These are phyloP conservation scores for Aphodius granarius DNA, from an alignment of 2,888 invertebrate genomes.

Conservation along the genomic window DNA sequence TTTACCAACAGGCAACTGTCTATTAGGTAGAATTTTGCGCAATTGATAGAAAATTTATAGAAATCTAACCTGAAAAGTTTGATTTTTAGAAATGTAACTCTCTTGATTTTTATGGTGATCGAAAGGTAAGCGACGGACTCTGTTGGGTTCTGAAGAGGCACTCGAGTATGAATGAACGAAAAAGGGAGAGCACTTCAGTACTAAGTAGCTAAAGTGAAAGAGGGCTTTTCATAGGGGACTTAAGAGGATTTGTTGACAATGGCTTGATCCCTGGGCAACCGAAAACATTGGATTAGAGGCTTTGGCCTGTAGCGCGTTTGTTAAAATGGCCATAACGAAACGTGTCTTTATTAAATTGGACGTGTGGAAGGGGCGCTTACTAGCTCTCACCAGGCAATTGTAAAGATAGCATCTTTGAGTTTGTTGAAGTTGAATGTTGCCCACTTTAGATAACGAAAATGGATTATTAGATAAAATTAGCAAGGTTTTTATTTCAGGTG, in stretches of 20 bases:
- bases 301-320: not conserved
- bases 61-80: not conserved
- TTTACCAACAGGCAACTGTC: not conserved
- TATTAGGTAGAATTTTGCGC: not conserved
- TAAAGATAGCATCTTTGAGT: not conserved
- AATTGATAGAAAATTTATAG: not conserved
- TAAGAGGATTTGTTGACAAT: slow-evolving; percentile 32
- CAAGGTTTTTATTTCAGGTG: not conserved
- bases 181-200: slow-evolving; percentile 25
- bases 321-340: not conserved
- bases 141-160: not conserved
- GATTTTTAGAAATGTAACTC: no score
- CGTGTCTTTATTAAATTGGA: not conserved
- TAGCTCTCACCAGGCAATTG: not conserved
- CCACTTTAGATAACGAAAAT: not conserved
- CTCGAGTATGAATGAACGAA: slow-evolving; percentile 1
- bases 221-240: slow-evolving; percentile 24
- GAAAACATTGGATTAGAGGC: slow-evolving; percentile 25
- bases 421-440: not conserved
- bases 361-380: not conserved
- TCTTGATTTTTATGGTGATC: not conserved
- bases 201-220: slow-evolving; percentile 34
- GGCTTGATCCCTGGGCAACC: slow-evolving; percentile 31
- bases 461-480: not conserved
- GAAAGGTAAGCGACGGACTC: not conserved